A percentile compares a stretch with the other conserved stretches of the same genome.
These are phyloP conservation scores for Felis catus DNA, from an alignment of 2,113 vertebrate genomes.

Conservation along the genomic window DNA sequence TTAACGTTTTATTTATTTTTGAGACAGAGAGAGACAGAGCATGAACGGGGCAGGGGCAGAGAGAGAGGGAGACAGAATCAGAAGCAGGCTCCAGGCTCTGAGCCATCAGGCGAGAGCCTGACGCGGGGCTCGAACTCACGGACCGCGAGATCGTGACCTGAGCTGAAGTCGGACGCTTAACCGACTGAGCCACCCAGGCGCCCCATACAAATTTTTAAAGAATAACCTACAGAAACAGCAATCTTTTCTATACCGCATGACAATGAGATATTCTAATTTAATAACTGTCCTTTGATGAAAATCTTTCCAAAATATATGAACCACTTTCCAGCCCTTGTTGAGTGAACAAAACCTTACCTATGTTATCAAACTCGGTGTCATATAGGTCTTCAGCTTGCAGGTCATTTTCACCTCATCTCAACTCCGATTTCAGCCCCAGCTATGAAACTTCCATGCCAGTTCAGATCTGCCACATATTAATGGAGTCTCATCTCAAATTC, in stretches of 20 bases:
- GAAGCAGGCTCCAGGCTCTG: too few species aligned
- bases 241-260: neutral
- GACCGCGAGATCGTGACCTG: too few species aligned
- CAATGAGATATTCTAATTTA: slow-evolving; percentile 13
- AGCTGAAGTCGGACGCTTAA: too few species aligned
- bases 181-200: too few species aligned
- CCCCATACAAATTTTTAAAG: neutral
- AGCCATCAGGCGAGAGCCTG: too few species aligned
- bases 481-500: neutral
- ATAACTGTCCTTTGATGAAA: neutral
- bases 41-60: too few species aligned
- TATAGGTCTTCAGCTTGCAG: neutral
- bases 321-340: neutral
- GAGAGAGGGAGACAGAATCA: too few species aligned
- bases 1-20: too few species aligned
- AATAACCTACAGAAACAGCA: neutral
- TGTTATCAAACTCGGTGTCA: neutral
- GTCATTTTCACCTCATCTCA: neutral
- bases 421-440: neutral
- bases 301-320: neutral
- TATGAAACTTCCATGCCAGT: neutral
- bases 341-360: neutral
- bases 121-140: too few species aligned
- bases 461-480: neutral
- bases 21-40: too few species aligned